Evolutionary conservation across 2,797 vertebrate species (phyloP), one percentile per base, ranked within the genome.

Genomic region (Denticeps clupeoides): DNA sequence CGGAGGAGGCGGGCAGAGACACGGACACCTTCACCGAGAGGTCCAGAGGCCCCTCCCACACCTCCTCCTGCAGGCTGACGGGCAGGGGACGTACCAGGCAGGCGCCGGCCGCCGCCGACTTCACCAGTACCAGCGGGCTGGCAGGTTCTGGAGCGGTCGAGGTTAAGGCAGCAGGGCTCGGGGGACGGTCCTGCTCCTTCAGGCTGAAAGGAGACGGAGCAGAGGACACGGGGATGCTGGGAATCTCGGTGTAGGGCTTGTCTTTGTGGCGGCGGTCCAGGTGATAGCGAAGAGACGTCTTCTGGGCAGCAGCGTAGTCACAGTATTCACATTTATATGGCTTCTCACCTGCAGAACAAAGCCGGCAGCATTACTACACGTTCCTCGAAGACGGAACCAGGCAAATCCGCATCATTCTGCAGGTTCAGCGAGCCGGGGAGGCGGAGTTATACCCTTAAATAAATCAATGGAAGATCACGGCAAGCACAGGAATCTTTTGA

Each of bases 311-410:
- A 10, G 92, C 90, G 1, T 99, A 99, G 52, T 93, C 89, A 51
- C 95, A 99, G 69, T 93, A 89, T 51, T 85, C 82, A 81, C 95
- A 99, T 84, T 93, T 93, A 67, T 87, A 97, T 0, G 95, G 95
- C 71, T 99, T 99, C 71, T 99, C 95, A 74, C 95, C 95, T 97
- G 68, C 31, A 83, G 56, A 23, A 53, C 21, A n/a, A n/a, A n/a
- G n/a, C n/a, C n/a, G n/a, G n/a, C n/a, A n/a, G n/a, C n/a, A n/a
- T 19, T 18, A 19, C 18, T 9, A 28, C 3, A 10, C 9, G 10
- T 28, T 11, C 10, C 9, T 19, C 44, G 4, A 22, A 5, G 5
- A 18, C 15, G 33, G 11, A 33, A 15, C 35, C 8, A 27, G 2
- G 7, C 16, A 5, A 2, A 2, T 19, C 18, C 19, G 19, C 2